Evolutionary conservation across 2,888 invertebrate genomes (phyloP), one percentile per base, ranked within the genome.

Genomic region (Meta bourneti): DNA sequence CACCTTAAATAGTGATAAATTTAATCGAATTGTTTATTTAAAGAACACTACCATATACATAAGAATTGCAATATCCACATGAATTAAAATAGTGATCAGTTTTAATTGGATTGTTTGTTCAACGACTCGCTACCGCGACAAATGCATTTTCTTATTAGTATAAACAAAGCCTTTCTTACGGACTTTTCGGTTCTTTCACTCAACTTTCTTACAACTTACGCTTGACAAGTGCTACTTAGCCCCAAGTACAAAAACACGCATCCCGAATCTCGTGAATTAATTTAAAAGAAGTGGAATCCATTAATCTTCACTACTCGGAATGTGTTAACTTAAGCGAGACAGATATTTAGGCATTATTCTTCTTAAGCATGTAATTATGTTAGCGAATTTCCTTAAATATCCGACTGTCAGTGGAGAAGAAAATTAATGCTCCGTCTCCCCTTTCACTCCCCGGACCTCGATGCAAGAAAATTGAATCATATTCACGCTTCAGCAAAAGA

Each of bases 291-390:
- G 61, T 16, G 11, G 11, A 16, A 11, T 61, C 16, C 61, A 61
- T 61, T 16, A 61, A 61, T 61, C 61, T 61, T 61, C 61, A 61
- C 61, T 61, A 16, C 61, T 16, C 61, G 13, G 61, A 16, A 61
- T 61, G 61, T 61, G 16, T 61, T 61, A 61, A 61, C 61, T 61
- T 61, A 61, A 61, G 61, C 61, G 61, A 61, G 61, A 61, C 61
- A 61, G 61, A 61, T 61, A 61, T 61, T 61, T 61, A 61, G 61
- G 61, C 61, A 61, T 61, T 61, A 61, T 61, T 61, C 61, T 61
- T 61, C 61, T 61, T 61, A 61, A 61, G 61, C 61, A 16, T 61
- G 61, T 61, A 61, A 61, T 61, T 61, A 61, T 16, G 61, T 61
- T 61, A 61, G 13, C 11, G 16, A 61, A 61, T 61, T 61, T 61